Evolutionary conservation across 2,888 invertebrate genomes (phyloP), one percentile per base, ranked within the genome.

Genomic region (Oxystoma pomonae): DNA sequence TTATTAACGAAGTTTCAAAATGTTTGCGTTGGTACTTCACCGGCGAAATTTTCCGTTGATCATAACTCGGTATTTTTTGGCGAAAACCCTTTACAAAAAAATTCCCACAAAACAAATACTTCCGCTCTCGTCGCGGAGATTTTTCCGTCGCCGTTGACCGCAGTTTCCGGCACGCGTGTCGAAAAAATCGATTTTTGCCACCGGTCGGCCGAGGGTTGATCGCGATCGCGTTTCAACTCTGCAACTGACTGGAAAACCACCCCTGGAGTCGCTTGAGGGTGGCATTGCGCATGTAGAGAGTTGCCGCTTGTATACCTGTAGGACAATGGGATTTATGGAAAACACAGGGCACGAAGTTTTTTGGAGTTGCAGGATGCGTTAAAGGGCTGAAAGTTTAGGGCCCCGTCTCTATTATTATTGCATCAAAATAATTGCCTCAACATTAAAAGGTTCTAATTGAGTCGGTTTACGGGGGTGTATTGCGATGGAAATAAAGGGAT

Each of bases 271-370:
- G 53, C 17, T 53, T 35, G n/a, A 19, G 7, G 53, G 53, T n/a
- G n/a, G 17, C 16, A 17, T 59, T 67, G 67, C 67, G 67, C 67
- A 67, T 65, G 67, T 65, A 51, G 62, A 58, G 56, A 58, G 64
- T 63, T 51, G 60, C 50, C 58, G 57, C 59, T 57, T 58, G 61
- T 60, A 64, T 66, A 67, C 67, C 67, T 67, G 67, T 67, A 67
- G 67, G 67, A 67, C 67, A 67, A 65, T 64, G 62, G 58, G 67
- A 65, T 67, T 67, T 67, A 57, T 63, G 60, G 51, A 67, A 67
- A 67, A 67, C 64, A 63, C 19, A 53, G 19, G 35, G 35, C 35
- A 12, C 35, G 12, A 3, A 35, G 12, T 7, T 3, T 35, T 35
- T 35, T 35, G 3, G 3, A 7, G 35, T 7, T 7, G 35, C 12